Conservation (phyloP, 2,888 invertebrate genomes). For the Pherbina coryleti region DNA sequence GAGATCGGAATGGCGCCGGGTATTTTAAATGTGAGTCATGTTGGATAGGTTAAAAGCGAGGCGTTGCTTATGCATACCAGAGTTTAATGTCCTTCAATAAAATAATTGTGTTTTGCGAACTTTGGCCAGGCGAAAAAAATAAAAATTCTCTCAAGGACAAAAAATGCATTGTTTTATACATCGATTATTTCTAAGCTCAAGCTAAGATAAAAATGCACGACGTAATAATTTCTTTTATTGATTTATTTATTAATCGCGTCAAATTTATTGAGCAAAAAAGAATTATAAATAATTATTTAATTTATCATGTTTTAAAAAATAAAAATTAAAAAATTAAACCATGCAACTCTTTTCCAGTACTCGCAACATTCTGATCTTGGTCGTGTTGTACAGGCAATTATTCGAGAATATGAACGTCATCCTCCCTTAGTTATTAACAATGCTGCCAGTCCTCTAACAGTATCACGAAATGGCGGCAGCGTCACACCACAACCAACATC, state of each 20-base stretch:
- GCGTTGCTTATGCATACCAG: constrained; percentile 8
- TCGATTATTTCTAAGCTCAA: background rate
- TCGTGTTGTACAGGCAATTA: constrained; percentile 84
- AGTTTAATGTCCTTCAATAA: constrained; percentile 35
- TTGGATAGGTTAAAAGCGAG: background rate
- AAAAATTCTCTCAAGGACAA: constrained; percentile 1
- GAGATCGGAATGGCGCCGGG: constrained; percentile 83
- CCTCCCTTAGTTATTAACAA: constrained; percentile 64
- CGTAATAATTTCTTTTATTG: no score
- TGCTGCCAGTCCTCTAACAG: constrained; percentile 45
- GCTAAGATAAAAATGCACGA: no score
- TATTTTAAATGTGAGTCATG: constrained; percentile 74
- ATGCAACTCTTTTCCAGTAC: constrained; percentile 70
- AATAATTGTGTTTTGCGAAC: constrained; percentile 37
- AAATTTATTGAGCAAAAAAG: no score
- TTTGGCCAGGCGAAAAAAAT: background rate
- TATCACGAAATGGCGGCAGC: constrained; percentile 40
- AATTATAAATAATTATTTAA: no score
- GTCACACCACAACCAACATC: constrained; percentile 30
- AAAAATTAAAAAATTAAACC: no score
- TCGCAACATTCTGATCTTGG: constrained; percentile 84
- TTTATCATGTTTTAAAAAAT: no score
- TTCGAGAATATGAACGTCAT: constrained; percentile 81
- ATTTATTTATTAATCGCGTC: no score
- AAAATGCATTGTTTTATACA: no score